Evolutionary conservation across 2,113 vertebrate genomes (phyloP), one percentile per base, ranked within the genome.

Genomic region (Parotia lawesii): DNA sequence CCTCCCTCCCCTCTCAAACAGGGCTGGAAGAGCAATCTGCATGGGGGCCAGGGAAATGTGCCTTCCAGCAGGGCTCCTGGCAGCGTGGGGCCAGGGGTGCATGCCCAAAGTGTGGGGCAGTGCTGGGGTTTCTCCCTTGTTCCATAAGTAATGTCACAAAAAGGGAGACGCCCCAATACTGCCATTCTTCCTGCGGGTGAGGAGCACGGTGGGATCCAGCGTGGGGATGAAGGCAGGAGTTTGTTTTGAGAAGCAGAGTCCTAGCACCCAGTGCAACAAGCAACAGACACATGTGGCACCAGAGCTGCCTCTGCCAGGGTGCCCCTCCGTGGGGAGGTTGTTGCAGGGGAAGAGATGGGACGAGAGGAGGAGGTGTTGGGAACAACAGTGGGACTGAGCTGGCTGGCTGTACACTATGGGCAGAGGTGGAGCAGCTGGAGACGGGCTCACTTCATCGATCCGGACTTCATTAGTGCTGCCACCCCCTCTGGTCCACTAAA

Each of bases 351-450:
- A 37, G 31, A 35, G 50, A 7, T 15, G 37, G 0, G 2, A 15
- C 12, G 20, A 18, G 16, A n/a, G 33, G 53, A 48, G 67, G 20
- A 74, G 23, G 14, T 48, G 22, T 1, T 4, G 5, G 61, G 79
- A 42, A 2, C 35, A 40, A 1, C 22, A 28, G n/a, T 14, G 57
- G n/a, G 28, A 10, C 45, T 54, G 48, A 62, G 15, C 37, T 50
- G 64, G 27, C 37, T 0, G 2, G 54, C 8, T 78, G 21, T 14
- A 4, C 1, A 0, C 7, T 9, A 2, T 0, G n/a, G 76, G 42
- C 58, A 78, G 45, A 1, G 12, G 3, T 47, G n/a, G 40, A 35
- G 58, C 9, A 6, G 74, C 31, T 85, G 81, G 25, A 31, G 28
- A 29, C 2, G 0, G 1, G 11, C 24, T 79, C 54, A 3, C 58